Evolutionary conservation across 2,113 vertebrate genomes (phyloP), one percentile per base, ranked within the genome.

Genomic region (Microcebus jonahi): DNA sequence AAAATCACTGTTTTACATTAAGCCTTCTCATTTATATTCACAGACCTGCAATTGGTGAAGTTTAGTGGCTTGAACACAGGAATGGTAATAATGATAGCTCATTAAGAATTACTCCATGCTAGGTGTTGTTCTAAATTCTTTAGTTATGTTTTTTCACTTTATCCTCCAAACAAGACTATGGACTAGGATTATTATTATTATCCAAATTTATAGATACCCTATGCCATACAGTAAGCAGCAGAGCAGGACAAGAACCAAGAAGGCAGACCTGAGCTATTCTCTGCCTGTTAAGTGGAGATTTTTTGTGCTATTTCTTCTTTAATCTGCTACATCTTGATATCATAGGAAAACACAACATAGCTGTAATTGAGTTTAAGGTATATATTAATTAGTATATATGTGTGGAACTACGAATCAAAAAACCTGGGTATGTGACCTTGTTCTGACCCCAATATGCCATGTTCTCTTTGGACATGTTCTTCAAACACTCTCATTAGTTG

Each of bases 1-100:
- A 73, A 90, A 61, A 13, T 80, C 25, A 57, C 36, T 59, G 53
- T 84, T 97, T 92, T 76, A 59, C 11, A 36, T 73, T 92, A 63
- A 92, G 15, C 1, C 53, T 91, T 57, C 59, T 45, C 67, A 88
- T 95, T 95, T 90, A 77, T 85, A 94, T 71, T 90, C 94, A 91
- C 48, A 92, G 25, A 65, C n/a, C n/a, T 82, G 55, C 2, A 81
- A 36, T 34, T 90, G 67, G 23, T 45, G 21, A 57, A 79, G 18
- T 50, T 75, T 80, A 84, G 50, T 25, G 27, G 39, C 34, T 71
- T 48, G 13, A 80, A 90, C 53, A 83, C 8, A 57, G 20, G 31
- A 57, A 7, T n/a, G 29, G 21, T 29, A 75, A 73, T 34, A 87
- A 50, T 57, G 88, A 75, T n/a, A 61, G 39, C 13, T 96, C 71